Conservation (phyloP, 2,113 vertebrate genomes). For the Beaufortia kweichowensis region DNA sequence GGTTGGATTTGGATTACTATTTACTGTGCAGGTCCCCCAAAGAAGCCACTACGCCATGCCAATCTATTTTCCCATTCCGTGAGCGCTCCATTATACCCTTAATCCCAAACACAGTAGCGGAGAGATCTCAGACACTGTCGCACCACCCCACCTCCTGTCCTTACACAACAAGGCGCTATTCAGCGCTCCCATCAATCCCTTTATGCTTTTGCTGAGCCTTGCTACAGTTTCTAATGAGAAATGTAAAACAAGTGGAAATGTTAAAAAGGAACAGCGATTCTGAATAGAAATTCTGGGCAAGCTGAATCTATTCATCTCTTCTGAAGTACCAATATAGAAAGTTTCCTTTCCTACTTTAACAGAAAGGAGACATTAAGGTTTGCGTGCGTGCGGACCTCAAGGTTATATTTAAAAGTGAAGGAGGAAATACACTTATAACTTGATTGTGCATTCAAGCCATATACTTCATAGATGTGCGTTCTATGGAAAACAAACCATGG, state of each 20-base stretch:
- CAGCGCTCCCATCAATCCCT: slow-evolving; percentile 48
- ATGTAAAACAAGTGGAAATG: slow-evolving; percentile 35
- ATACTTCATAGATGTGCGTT: background rate
- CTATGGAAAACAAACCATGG: background rate
- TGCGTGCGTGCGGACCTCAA: background rate
- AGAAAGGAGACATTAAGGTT: background rate
- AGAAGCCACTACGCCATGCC: slow-evolving; percentile 36
- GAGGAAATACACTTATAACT: no score
- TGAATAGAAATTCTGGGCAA: slow-evolving; percentile 5
- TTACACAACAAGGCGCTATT: slow-evolving; percentile 53
- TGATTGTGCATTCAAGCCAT: no score
- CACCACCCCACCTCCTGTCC: slow-evolving; percentile 43
- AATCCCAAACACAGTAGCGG: slow-evolving; percentile 48
- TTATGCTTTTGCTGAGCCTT: slow-evolving; percentile 42
- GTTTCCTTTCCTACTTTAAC: background rate
- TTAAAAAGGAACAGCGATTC: slow-evolving; percentile 11
- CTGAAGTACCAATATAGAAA: background rate
- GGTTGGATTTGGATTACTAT: slow-evolving; percentile 40
- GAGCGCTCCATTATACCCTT: slow-evolving; percentile 53
- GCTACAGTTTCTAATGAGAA: slow-evolving; percentile 43
- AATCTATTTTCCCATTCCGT: slow-evolving; percentile 48
- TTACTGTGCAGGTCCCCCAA: slow-evolving; percentile 23
- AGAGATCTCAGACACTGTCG: slow-evolving; percentile 35
- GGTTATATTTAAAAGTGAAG: no score
- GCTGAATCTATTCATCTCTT: background rate